These are phyloP conservation scores for Erynnis tages DNA, from an alignment of 2,888 invertebrate genomes.

Conservation along the genomic window DNA sequence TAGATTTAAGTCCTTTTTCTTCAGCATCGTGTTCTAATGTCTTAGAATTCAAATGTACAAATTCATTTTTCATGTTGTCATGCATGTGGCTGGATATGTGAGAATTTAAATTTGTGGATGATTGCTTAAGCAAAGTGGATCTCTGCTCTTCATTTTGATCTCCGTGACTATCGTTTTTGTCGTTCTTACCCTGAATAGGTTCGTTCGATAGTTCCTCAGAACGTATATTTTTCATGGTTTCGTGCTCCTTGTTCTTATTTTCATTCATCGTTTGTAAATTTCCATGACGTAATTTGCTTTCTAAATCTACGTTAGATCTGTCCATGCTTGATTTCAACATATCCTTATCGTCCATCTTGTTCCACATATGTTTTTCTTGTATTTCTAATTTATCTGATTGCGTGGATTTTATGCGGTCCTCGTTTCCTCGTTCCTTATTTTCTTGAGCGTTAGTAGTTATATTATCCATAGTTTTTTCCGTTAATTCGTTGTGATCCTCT, in stretches of 20 bases:
- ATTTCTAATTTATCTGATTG: not conserved
- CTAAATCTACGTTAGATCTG: not conserved
- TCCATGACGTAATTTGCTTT: not conserved
- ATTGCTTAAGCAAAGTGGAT: not conserved
- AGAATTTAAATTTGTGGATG: not conserved
- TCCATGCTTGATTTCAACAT: slow-evolving; percentile 1
- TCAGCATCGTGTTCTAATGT: not conserved
- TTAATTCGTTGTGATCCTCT: not conserved
- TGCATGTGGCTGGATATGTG: too few relatives aligned
- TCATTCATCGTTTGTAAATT: not conserved
- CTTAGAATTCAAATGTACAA: too few relatives aligned
- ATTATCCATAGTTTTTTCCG: not conserved
- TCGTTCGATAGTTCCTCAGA: not conserved
- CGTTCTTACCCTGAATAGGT: not conserved
- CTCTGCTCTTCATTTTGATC: not conserved
- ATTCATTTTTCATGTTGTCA: too few relatives aligned
- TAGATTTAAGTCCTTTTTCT: not conserved
- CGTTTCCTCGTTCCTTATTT: not conserved
- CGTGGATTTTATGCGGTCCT: not conserved
- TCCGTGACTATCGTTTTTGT: not conserved
- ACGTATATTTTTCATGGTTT: not conserved
- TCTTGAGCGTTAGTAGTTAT: not conserved
- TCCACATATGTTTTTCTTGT: not conserved
- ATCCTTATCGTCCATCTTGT: not conserved
- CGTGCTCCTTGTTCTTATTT: not conserved